These are phyloP conservation scores for Hypsibius dujardini DNA, from an alignment of 1,140 invertebrate genomes.

Conservation along the genomic window DNA sequence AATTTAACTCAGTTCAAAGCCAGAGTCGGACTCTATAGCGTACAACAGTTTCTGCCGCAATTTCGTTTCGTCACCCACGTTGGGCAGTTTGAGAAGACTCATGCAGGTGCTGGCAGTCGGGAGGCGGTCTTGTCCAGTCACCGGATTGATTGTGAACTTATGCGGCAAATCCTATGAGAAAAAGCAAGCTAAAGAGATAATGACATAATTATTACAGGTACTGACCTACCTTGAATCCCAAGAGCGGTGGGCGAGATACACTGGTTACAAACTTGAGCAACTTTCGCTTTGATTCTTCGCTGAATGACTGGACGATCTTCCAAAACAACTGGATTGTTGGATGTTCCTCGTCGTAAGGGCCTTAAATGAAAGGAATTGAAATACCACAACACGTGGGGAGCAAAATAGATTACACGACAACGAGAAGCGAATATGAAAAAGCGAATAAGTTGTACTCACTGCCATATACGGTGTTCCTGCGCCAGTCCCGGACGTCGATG, in stretches of 20 bases:
- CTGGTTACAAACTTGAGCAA: slow-evolving; percentile 91
- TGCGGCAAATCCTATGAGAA: too few species aligned
- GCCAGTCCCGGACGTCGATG: slow-evolving; percentile 76
- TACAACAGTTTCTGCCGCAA: too few species aligned
- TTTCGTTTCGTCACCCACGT: too few species aligned
- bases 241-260: slow-evolving; percentile 77
- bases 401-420: slow-evolving; percentile 20
- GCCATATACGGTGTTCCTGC: slow-evolving; percentile 58
- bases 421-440: slow-evolving; percentile 20
- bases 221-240: slow-evolving; percentile 75
- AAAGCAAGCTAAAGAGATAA: too few species aligned
- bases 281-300: slow-evolving; percentile 61
- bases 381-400: not conserved
- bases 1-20: too few species aligned
- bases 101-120: too few species aligned
- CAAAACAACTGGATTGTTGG: slow-evolving; percentile 60
- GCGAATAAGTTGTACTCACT: slow-evolving; percentile 31
- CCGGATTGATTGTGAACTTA: too few species aligned
- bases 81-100: too few species aligned
- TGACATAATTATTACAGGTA: too few species aligned
- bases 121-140: too few species aligned
- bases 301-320: slow-evolving; percentile 60
- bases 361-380: slow-evolving; percentile 31
- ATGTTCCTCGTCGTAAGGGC: slow-evolving; percentile 58
- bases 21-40: too few species aligned